Percentiles rank a stretch among this genome's conserved stretches.
These are phyloP conservation scores for Typhlichthys eigenmanni DNA, from an alignment of 2,797 vertebrate species.

Conservation along the genomic window DNA sequence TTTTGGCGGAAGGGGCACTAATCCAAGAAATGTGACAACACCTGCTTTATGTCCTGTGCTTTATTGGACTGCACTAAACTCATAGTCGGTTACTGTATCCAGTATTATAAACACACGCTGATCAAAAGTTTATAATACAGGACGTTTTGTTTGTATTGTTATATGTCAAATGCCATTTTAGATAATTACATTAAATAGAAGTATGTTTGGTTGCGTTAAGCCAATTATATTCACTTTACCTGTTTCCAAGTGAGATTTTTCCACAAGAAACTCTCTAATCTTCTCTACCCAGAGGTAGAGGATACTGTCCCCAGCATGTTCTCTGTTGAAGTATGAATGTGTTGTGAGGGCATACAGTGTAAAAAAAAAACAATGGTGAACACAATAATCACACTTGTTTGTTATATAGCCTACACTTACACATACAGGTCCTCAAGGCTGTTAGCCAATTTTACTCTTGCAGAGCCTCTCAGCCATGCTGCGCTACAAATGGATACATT, in stretches of 20 bases:
- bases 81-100: neutral
- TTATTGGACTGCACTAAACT: neutral
- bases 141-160: neutral
- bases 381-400: neutral
- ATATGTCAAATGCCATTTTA: neutral
- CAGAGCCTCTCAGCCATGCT: slow-evolving; percentile 88
- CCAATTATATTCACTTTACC: slow-evolving; percentile 79
- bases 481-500: slow-evolving; percentile 79
- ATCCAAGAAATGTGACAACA: too few species aligned
- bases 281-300: slow-evolving; percentile 96
- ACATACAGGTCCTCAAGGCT: slow-evolving; percentile 92
- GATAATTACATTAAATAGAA: neutral
- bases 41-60: neutral
- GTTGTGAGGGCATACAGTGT: slow-evolving; percentile 9
- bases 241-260: slow-evolving; percentile 78
- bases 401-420: slow-evolving; percentile 78
- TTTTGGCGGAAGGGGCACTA: too few species aligned
- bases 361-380: neutral
- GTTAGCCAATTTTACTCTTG: slow-evolving; percentile 84
- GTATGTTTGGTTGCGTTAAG: too few species aligned
- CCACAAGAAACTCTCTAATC: slow-evolving; percentile 87
- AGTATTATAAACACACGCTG: neutral
- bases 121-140: neutral
- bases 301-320: slow-evolving; percentile 90
- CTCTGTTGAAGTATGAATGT: slow-evolving; percentile 75